Evolutionary conservation across 2,888 invertebrate species (phyloP).

Genomic region (Platerodrilus igneus): DNA sequence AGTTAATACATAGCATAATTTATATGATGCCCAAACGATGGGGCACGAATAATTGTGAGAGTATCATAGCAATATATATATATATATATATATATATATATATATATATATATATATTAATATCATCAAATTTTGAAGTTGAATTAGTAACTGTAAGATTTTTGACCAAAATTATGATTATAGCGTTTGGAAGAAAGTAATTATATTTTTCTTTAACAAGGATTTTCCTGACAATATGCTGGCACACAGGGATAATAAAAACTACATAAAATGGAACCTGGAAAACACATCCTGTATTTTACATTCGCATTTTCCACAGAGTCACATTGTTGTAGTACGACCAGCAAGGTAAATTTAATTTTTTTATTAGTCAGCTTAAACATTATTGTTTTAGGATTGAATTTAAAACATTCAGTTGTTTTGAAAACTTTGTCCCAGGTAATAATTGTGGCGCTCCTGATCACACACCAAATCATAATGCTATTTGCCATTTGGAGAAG

Average conservation of each 20-base stretch:
- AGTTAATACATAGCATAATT: too few species aligned
- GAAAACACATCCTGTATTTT: slow-evolving; percentile 70
- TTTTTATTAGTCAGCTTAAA: too few species aligned
- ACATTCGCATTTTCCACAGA: slow-evolving; percentile 63
- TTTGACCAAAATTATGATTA: too few species aligned
- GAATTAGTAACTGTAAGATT: too few species aligned
- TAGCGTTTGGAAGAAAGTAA: too few species aligned
- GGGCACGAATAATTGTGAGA: too few species aligned
- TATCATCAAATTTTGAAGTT: too few species aligned
- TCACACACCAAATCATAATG: slow-evolving; percentile 67
- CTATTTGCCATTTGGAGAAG: slow-evolving; percentile 68
- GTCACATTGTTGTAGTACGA: slow-evolving; percentile 67
- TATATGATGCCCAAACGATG: too few species aligned
- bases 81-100: too few species aligned
- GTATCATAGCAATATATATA: too few species aligned
- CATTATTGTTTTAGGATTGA: slow-evolving; percentile 72
- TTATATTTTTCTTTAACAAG: slow-evolving; percentile 54
- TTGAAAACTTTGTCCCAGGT: slow-evolving; percentile 81
- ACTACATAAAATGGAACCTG: slow-evolving; percentile 75
- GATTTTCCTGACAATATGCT: slow-evolving; percentile 83
- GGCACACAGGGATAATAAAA: slow-evolving; percentile 61
- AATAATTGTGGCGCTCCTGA: slow-evolving; percentile 78
- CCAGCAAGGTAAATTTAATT: slow-evolving; percentile 54
- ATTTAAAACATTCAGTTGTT: slow-evolving; percentile 80
- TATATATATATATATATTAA: too few species aligned